A percentile compares a stretch with the other conserved stretches of the same genome.
Conservation (phyloP, 1,140 invertebrate genomes). For the Aplysia californica region DNA sequence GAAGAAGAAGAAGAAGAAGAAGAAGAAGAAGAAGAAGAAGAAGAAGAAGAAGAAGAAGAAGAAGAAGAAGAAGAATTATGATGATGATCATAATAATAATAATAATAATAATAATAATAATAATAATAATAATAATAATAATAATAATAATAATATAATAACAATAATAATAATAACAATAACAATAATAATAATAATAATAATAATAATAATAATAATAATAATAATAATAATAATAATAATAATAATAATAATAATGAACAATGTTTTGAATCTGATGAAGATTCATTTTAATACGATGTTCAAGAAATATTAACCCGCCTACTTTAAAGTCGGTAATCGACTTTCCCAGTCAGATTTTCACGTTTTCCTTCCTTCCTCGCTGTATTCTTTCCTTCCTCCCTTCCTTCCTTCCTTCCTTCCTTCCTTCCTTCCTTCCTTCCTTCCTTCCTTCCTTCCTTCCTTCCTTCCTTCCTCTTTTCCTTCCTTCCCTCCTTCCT, state of each 20-base stretch:
- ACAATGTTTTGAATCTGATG: not conserved
- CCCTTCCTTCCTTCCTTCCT: too few relatives aligned
- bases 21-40: not conserved
- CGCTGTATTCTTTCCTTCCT: not conserved
- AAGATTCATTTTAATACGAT: not conserved
- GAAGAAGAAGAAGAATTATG: too few relatives aligned
- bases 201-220: too few relatives aligned
- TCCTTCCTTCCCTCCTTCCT: not conserved
- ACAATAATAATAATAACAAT: too few relatives aligned
- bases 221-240: too few relatives aligned
- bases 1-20: not conserved
- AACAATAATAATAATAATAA: too few relatives aligned
- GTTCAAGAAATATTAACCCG: not conserved
- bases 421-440: not conserved
- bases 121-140: not conserved
- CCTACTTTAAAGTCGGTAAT: not conserved
- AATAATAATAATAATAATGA: too few relatives aligned
- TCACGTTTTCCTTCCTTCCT: too few relatives aligned
- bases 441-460: too few relatives aligned
- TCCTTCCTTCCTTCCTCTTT: not conserved
- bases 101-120: not conserved
- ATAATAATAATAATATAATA: too few relatives aligned
- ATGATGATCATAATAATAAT: too few relatives aligned
- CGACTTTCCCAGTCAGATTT: not conserved
- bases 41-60: not conserved